Conservation (phyloP, 2,888 invertebrate species). For the Synergus japonicus region DNA sequence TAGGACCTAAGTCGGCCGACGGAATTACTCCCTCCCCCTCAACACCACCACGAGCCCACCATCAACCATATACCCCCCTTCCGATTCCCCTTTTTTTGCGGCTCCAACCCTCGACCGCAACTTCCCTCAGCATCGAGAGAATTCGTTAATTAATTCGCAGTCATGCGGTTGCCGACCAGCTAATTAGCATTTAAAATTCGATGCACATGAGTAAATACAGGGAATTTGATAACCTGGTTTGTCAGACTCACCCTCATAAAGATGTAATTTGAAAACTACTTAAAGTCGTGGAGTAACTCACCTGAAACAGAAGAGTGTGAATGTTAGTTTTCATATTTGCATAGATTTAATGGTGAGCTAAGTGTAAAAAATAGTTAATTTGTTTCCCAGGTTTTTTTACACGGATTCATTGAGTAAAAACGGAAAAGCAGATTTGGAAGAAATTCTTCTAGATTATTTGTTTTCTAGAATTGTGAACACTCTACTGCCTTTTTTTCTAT, state of each 20-base stretch:
- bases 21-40: neutral
- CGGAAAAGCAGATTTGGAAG: no score
- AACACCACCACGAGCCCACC: neutral
- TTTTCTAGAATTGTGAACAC: no score
- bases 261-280: neutral
- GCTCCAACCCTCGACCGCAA: neutral
- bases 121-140: neutral
- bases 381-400: no score
- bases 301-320: neutral
- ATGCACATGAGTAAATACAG: neutral
- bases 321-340: neutral
- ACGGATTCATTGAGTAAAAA: no score
- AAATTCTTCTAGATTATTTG: no score
- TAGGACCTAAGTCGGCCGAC: neutral
- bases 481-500: neutral
- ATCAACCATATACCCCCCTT: neutral
- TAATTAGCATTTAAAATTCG: neutral
- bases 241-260: neutral
- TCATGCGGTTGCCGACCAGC: neutral
- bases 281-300: neutral
- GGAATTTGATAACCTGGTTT: neutral
- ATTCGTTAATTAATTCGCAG: slow-evolving; percentile 36
- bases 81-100: neutral
- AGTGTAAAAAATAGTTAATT: no score
- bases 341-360: no score